Evolutionary conservation across 2,797 vertebrate species (phyloP).

Genomic region (Sebastiscus tertius): DNA sequence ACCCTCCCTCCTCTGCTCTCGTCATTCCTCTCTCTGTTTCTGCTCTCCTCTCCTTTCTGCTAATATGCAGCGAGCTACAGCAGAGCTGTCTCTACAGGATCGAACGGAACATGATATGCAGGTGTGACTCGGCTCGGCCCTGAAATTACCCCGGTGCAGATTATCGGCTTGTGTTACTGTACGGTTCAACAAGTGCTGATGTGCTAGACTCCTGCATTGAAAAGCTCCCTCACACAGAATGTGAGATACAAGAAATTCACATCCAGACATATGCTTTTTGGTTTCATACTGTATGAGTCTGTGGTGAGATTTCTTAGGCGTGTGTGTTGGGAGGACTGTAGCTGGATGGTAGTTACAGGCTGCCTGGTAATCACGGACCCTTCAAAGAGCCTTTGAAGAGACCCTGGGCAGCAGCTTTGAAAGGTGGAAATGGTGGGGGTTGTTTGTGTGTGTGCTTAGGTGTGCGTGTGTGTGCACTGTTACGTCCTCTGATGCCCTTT

Average conservation of each 20-base stretch:
- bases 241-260: neutral
- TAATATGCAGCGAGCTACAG: neutral
- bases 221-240: neutral
- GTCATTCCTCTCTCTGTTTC: neutral
- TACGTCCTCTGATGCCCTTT: slow-evolving; percentile 36
- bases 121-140: neutral
- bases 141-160: neutral
- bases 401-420: slow-evolving; percentile 47
- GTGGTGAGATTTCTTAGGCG: neutral
- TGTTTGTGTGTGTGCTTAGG: slow-evolving; percentile 23
- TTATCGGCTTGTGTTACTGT: neutral
- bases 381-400: slow-evolving; percentile 65
- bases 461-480: neutral
- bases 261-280: neutral
- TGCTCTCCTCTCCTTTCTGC: neutral
- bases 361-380: slow-evolving; percentile 50
- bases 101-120: neutral
- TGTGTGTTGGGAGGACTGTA: neutral
- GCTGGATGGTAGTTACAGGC: slow-evolving; percentile 32
- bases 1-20: neutral
- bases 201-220: neutral
- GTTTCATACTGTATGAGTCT: neutral
- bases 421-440: slow-evolving; percentile 39
- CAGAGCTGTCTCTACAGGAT: neutral
- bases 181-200: neutral